Conservation (phyloP, 2,888 invertebrate species). For the Romanomermis culicivorax region DNA sequence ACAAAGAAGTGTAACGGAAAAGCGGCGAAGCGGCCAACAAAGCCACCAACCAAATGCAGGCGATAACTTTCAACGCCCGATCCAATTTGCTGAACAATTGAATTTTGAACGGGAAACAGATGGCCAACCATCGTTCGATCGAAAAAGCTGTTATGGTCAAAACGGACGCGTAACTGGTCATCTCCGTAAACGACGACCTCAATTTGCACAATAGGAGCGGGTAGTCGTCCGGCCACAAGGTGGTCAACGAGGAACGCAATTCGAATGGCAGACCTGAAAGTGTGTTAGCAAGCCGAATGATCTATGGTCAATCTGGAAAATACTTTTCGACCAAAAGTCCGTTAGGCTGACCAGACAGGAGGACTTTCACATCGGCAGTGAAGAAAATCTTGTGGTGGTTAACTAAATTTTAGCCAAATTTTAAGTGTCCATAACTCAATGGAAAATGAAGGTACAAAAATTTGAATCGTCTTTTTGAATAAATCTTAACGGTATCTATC, state of each 20-base stretch:
- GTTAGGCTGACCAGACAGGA: too few relatives aligned
- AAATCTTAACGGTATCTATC: too few relatives aligned
- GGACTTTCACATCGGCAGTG: too few relatives aligned
- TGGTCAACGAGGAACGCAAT: neutral
- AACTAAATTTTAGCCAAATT: too few relatives aligned
- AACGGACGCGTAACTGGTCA: conserved; percentile 11
- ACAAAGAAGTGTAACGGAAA: neutral
- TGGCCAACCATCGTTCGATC: conserved; percentile 13
- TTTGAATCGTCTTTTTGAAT: too few relatives aligned
- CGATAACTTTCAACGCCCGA: conserved; percentile 15
- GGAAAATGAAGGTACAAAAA: too few relatives aligned
- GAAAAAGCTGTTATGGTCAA: conserved; percentile 13
- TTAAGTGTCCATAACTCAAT: too few relatives aligned
- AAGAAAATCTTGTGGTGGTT: too few relatives aligned
- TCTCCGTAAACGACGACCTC: conserved; percentile 9
- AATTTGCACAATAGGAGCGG: conserved; percentile 8
- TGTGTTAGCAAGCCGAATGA: too few relatives aligned
- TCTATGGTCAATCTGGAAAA: too few relatives aligned
- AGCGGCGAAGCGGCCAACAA: neutral
- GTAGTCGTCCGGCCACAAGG: neutral
- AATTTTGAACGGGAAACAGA: conserved; percentile 10
- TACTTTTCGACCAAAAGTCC: too few relatives aligned
- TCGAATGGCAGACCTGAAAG: conserved; percentile 10
- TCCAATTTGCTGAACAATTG: neutral
- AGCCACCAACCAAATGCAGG: conserved; percentile 18